Base-by-base conservation (phyloP, 2,113 vertebrate genomes). In the Oncorhynchus kisutch region DNA sequence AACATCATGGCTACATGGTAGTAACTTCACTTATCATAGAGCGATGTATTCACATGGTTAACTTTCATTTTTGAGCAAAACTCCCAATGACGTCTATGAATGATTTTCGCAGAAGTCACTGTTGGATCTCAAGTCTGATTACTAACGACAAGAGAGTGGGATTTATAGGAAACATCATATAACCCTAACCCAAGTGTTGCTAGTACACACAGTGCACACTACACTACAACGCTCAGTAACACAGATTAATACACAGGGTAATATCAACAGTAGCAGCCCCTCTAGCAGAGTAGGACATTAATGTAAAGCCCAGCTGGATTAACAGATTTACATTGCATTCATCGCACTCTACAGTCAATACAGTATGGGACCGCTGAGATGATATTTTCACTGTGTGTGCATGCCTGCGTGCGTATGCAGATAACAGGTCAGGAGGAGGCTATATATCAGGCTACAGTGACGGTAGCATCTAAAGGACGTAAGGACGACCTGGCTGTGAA, bases 401-500 rank as follows among this genome's bases (percentile, higher is more conserved):
- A 8, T 71, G 45, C 34, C 27, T 75, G 7, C 78, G 9, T 67
- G 20, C 67, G 45, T 79, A n/a, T 51, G 76, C 24, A 97, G 96
- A 67, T 94, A 87, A 93, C 90, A 59, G 93, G 89, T 2, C 83
- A 48, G 4, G 93, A 94, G 72, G 87, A 88, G 0, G 4, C 86
- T 12, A 78, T 88, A 60, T 92, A 91, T 74, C 78, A 81, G 8
- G 88, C 86, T 5, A 92, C 25, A 22, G 83, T 87, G 3, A 85
- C 20, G 0, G 78, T 90, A 67, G 85, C 78, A 1, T 82, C 79
- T 0, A 90, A 91, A 81, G 86, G 77, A 31, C 88, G 88, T 20
- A 92, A 92, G 88, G 74, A 85, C 3, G 62, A 73, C 14, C 88
- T 84, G 1, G 82, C 85, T 0, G 60, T 87, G 70, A 91, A 88